Conservation (phyloP, 2,113 vertebrate species). For the Gavialis gangeticus region DNA sequence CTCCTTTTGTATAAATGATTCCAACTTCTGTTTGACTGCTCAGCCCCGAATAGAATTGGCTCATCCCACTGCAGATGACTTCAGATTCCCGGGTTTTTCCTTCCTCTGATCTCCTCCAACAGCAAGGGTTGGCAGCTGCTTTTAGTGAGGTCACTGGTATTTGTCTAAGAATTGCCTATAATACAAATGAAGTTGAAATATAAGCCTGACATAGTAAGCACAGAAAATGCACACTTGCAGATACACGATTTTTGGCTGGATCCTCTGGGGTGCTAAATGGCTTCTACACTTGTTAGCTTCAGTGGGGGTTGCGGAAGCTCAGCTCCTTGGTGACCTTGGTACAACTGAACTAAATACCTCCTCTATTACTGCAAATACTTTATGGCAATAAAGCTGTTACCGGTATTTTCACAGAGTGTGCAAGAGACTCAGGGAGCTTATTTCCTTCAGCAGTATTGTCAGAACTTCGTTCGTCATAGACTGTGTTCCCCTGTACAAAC, state of each 20-base stretch:
- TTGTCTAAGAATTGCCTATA: slow-evolving; percentile 22
- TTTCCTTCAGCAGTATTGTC: not conserved
- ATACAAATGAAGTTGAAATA: not conserved
- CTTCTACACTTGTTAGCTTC: not conserved
- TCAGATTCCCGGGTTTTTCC: slow-evolving; percentile 63
- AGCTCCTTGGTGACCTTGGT: not conserved
- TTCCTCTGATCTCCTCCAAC: not conserved
- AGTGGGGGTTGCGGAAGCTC: not conserved
- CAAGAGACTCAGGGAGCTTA: too few relatives aligned
- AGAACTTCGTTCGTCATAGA: not conserved
- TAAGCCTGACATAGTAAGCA: not conserved
- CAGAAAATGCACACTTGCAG: rapidly evolving
- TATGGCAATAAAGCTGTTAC: not conserved
- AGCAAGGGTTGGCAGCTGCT: not conserved
- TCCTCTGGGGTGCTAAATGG: rapidly evolving
- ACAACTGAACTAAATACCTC: not conserved
- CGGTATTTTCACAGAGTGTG: not conserved
- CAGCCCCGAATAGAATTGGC: slow-evolving; percentile 54
- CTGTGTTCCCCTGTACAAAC: not conserved
- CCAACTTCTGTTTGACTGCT: slow-evolving; percentile 56
- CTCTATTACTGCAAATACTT: not conserved
- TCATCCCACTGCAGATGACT: slow-evolving; percentile 57
- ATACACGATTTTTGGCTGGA: rapidly evolving
- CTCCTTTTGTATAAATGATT: slow-evolving; percentile 34
- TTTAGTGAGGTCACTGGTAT: not conserved